Percentiles rank a stretch among this genome's conserved stretches.
Evolutionary conservation across 2,113 vertebrate species (phyloP).

Genomic region (Cricetomys ansorgei): DNA sequence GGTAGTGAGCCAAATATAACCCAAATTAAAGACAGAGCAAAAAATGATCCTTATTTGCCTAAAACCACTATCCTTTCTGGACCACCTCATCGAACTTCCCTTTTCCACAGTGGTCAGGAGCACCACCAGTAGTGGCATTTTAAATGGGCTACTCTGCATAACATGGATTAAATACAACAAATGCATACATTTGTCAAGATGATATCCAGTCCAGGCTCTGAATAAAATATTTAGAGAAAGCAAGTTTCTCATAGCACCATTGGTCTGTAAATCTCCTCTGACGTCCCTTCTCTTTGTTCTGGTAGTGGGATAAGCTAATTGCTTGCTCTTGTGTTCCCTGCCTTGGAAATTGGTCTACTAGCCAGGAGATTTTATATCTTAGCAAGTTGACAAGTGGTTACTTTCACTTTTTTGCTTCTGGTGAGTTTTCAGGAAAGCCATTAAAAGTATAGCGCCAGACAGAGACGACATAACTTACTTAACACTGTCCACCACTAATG

Average conservation of each 20-base stretch:
- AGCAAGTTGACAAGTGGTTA: neutral
- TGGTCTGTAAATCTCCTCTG: neutral
- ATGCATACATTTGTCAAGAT: neutral
- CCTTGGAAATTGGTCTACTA: neutral
- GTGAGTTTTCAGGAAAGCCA: neutral
- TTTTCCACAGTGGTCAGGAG: neutral
- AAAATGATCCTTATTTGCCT: neutral
- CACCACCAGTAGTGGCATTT: neutral
- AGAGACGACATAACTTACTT: neutral
- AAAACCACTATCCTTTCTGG: neutral
- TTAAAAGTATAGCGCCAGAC: neutral
- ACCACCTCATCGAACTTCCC: neutral
- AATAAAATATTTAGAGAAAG: neutral
- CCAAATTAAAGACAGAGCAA: neutral
- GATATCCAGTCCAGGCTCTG: neutral
- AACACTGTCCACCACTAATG: neutral
- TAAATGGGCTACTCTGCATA: neutral
- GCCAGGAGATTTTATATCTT: neutral
- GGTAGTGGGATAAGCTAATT: too few species aligned
- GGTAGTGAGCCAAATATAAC: neutral
- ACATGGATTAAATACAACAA: neutral
- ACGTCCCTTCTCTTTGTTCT: neutral
- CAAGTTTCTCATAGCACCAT: neutral
- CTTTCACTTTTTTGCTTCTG: conserved; percentile 15
- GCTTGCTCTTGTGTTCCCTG: neutral